phyloP scores from a whole-genome alignment of 2,797 vertebrate species.

The Dermochelys coriacea region DNA sequence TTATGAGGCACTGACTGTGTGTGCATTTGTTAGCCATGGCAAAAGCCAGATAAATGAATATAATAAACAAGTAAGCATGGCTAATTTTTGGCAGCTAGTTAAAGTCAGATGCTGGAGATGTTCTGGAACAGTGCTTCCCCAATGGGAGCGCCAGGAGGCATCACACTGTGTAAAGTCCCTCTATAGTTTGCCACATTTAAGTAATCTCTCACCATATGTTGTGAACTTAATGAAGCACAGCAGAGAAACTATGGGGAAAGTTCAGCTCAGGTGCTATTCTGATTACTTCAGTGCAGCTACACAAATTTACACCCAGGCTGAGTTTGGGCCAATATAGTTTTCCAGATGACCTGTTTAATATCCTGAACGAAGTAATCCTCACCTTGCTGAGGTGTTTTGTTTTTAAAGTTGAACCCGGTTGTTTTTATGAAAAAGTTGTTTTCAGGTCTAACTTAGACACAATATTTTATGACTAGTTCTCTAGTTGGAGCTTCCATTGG shows the following conservation, averaged over 20 bases:
- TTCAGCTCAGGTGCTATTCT: neutral
- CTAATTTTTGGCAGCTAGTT: neutral
- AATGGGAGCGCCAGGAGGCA: neutral
- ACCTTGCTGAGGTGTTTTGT: neutral
- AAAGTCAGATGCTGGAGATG: neutral
- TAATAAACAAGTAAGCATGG: neutral
- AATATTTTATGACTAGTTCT: neutral
- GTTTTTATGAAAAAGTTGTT: neutral
- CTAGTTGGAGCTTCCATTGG: neutral
- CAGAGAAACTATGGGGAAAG: neutral
- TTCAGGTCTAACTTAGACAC: neutral
- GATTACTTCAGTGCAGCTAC: neutral
- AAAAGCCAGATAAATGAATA: neutral
- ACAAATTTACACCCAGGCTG: neutral
- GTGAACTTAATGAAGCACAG: neutral
- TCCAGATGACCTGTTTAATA: neutral
- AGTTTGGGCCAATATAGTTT: neutral
- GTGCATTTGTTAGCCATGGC: slow-evolving; percentile 2
- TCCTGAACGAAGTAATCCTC: neutral
- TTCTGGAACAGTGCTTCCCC: neutral
- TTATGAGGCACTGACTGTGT: neutral
- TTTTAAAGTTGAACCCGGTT: neutral
- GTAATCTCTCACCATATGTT: neutral
- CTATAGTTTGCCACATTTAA: neutral
- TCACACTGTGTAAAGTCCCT: neutral